Conservation (phyloP, 64 coral and sea anemone genomes). For the Cladopsammia gracilis region DNA sequence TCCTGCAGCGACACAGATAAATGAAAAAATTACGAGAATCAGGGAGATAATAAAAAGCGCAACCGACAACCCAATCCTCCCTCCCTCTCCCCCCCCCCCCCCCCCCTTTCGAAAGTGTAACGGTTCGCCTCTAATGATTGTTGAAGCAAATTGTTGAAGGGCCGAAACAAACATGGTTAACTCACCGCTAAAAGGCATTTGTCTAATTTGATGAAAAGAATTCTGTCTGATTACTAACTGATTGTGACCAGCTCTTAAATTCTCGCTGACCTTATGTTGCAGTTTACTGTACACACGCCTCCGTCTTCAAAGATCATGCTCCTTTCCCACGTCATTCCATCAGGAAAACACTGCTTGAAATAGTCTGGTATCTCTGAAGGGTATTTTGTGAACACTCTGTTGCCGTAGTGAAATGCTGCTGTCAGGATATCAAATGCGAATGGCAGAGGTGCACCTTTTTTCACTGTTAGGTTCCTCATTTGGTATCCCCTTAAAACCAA, state of each 20-base stretch:
- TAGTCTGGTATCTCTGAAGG: conserved; percentile 9
- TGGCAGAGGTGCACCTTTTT: background rate
- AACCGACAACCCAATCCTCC: no score
- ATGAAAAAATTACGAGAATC: no score
- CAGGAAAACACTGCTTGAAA: conserved; percentile 25
- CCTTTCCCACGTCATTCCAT: background rate
- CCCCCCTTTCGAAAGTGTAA: no score
- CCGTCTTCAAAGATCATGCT: background rate
- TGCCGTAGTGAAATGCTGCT: background rate
- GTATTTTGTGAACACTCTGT: background rate
- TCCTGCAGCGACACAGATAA: no score
- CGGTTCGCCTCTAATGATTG: no score
- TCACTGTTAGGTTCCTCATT: background rate
- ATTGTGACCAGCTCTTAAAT: background rate
- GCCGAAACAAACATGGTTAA: no score
- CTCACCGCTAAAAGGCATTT: no score
- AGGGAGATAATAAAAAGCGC: no score
- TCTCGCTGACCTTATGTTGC: background rate
- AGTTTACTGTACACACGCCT: background rate
- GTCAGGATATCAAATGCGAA: background rate
- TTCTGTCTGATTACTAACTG: no score
- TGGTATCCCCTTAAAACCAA: background rate
- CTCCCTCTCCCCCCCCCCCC: no score
- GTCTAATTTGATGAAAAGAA: no score
- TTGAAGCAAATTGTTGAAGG: no score